Evolutionary conservation across 2,797 vertebrate species (phyloP).

Genomic region (Enteromius viviparus): DNA sequence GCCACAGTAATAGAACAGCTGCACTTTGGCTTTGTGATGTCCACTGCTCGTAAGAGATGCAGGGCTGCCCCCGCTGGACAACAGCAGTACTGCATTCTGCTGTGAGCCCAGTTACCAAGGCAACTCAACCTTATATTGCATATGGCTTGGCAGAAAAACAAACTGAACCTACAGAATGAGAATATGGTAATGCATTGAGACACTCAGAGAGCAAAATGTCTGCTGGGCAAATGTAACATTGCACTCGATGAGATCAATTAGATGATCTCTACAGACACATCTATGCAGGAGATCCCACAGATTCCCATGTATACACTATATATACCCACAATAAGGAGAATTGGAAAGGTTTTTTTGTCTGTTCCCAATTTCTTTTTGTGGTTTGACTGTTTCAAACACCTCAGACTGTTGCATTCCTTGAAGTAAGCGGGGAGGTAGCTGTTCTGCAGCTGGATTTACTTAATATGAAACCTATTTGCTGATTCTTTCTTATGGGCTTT

Average conservation of each 20-base stretch:
- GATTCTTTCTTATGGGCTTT: slow-evolving; percentile 35
- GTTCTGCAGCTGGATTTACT: slow-evolving; percentile 41
- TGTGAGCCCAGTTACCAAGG: slow-evolving; percentile 60
- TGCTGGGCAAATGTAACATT: slow-evolving; percentile 31
- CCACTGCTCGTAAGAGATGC: slow-evolving; percentile 58
- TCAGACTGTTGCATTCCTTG: slow-evolving; percentile 65
- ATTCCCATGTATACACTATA: slow-evolving; percentile 6
- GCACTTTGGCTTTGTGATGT: slow-evolving; percentile 65
- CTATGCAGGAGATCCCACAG: slow-evolving; percentile 42
- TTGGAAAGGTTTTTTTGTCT: slow-evolving; percentile 58
- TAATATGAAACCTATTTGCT: slow-evolving; percentile 39
- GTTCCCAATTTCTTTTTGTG: slow-evolving; percentile 58
- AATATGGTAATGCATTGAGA: slow-evolving; percentile 49
- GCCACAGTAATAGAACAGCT: slow-evolving; percentile 58
- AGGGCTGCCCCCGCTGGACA: slow-evolving; percentile 48
- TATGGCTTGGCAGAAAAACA: slow-evolving; percentile 45
- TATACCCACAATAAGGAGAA: not conserved
- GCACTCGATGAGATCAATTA: slow-evolving; percentile 40
- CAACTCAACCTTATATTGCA: slow-evolving; percentile 53
- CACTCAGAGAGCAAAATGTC: slow-evolving; percentile 47
- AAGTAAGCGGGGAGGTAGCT: slow-evolving; percentile 2
- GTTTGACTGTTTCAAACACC: slow-evolving; percentile 74
- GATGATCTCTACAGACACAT: slow-evolving; percentile 32
- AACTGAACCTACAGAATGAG: slow-evolving; percentile 50
- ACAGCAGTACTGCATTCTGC: slow-evolving; percentile 47